Base-by-base conservation (phyloP, 2,113 vertebrate genomes). In the Cariama cristata region DNA sequence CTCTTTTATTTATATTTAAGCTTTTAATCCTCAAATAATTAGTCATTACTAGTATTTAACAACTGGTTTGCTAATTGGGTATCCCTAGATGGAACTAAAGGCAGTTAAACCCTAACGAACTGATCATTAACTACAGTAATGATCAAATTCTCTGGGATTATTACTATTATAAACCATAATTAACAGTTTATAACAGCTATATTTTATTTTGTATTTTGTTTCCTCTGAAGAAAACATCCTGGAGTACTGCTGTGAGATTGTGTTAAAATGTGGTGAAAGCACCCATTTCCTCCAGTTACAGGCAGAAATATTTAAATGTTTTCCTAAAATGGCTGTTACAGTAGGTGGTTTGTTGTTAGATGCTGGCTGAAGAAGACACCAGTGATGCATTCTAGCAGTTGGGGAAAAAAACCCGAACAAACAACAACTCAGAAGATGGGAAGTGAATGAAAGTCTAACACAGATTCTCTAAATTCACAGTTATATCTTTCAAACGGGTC, bases 1-100 rank as follows among this genome's bases (percentile, higher is more conserved):
- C 11, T 1, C 62, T 97, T 98, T 98, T 97, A 98, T 97, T 98
- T 98, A 94, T 98, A 97, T 95, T 97, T 97, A 97, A 98, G 90
- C 93, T 97, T 98, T 98, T 98, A 98, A 98, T 98, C 80, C 90
- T 96, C 7, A 2, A 97, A 96, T 98, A 98, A 98, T 98, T 97
- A 98, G 97, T 98, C 93, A 97, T 98, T 98, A 95, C 96, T 96
- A 92, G 90, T 97, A 93, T 96, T 98, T 98, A 98, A 98, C 21
- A 90, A 97, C 94, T 97, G 88, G 71, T 66, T 98, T 98, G 94
- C 82, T 98, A 98, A 98, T 97, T 98, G 93, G 87, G 40, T 89
- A 94, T 98, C 96, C 96, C 96, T 97, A 87, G 94, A 97, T 97
- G 64, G 81, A 97, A 91, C 68, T 86, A 96, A 97, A 92, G 93